Base-by-base conservation (phyloP, 2,113 vertebrate genomes). In the Ailurus styani region DNA sequence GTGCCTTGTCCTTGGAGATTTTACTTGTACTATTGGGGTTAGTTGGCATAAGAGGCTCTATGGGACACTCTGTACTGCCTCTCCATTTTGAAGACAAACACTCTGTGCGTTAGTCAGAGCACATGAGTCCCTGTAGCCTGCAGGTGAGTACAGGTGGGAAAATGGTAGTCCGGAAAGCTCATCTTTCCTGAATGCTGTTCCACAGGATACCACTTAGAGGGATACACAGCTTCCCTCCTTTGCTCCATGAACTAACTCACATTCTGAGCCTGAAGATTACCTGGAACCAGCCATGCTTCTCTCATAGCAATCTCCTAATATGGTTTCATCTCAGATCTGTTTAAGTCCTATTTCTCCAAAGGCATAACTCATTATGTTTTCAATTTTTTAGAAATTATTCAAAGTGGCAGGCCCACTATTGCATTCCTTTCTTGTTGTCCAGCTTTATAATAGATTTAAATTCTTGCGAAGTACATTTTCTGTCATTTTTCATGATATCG, bases 401-500 rank as follows among this genome's bases (percentile, higher is more conserved):
- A 84, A 45, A 42, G 62, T 57, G n/a, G 5, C 34, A 34, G 9
- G 31, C 7, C 25, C 17, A 23, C 8, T 25, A 25, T 15, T 57
- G 6, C 4, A 15, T 27, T 95, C 40, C 6, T 82, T 87, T 93
- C 81, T 55, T 82, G 23, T 55, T 90, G 50, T 42, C 64, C 55
- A 91, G 64, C 20, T 91, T 95, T 54, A 40, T 8, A 29, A 75
- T 9, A 84, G 68, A 55, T 40, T 87, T 73, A 84, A 57, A 78
- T 54, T 90, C 77, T 50, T 93, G 31, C 73, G n/a, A 79, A 82
- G 73, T 93, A 40, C 52, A 11, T 14, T 72, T 94, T 62, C 52
- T 66, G 54, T 93, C 60, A 40, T 91, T 95, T 84, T 84, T 89
- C 73, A 37, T 86, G 81, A 40, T 40, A 90, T 91, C 45, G 62